These are phyloP conservation scores for Psammodynastes pulverulentus DNA, from an alignment of 2,113 vertebrate species.

Conservation along the genomic window DNA sequence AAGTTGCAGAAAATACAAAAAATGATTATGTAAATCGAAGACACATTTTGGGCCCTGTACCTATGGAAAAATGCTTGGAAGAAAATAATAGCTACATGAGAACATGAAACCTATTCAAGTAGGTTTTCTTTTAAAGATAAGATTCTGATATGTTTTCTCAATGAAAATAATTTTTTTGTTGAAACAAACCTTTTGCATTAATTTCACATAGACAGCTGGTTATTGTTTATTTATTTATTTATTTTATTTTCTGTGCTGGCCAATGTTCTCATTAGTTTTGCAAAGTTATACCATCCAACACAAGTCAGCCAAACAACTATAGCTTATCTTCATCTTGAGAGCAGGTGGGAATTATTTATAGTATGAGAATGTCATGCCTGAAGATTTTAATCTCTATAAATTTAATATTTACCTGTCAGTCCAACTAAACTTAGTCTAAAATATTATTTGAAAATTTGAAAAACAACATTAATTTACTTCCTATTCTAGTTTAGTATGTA, in stretches of 20 bases:
- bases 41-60: neutral
- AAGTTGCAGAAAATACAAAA: neutral
- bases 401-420: neutral
- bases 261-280: neutral
- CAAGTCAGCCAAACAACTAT: neutral
- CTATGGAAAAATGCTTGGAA: neutral
- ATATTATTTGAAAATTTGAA: neutral
- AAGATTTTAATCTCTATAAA: neutral
- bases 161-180: neutral
- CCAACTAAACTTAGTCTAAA: neutral
- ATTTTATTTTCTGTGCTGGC: neutral
- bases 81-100: neutral
- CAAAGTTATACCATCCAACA: neutral
- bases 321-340: neutral
- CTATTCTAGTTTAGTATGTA: neutral
- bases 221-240: neutral
- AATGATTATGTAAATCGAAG: neutral
- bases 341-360: neutral
- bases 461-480: conserved; percentile 6
- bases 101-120: neutral
- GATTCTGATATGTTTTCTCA: neutral
- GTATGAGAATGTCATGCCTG: neutral
- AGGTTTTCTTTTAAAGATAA: neutral
- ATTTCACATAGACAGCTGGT: neutral
- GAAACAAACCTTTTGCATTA: neutral